Percentiles rank a stretch among this genome's conserved stretches.
phyloP scores from a whole-genome alignment of 2,113 vertebrate species.

The Zosterops japonicus region DNA sequence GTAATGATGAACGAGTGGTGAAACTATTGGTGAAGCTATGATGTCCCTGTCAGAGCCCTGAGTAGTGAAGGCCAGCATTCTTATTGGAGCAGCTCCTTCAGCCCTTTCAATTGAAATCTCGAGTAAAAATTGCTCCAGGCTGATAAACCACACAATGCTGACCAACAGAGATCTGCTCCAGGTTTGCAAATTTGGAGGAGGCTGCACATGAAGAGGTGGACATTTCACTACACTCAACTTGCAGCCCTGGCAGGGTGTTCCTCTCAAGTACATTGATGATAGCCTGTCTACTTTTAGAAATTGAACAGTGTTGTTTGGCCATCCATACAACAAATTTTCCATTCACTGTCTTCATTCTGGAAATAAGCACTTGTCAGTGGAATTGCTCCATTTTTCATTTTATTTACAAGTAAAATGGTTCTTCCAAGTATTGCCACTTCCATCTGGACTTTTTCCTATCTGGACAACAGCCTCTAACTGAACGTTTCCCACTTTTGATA shows the following conservation, averaged over 20 bases:
- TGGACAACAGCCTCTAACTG: neutral
- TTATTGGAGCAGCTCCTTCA: neutral
- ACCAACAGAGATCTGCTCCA: neutral
- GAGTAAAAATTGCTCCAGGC: neutral
- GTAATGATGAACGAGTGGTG: neutral
- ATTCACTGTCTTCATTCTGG: neutral
- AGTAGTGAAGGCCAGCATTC: neutral
- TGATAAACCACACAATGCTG: neutral
- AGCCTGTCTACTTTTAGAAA: neutral
- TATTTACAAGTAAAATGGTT: neutral
- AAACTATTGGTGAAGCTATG: neutral
- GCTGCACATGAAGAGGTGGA: neutral
- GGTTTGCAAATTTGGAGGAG: neutral
- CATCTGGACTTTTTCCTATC: neutral
- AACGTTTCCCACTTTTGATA: neutral
- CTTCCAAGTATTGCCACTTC: neutral
- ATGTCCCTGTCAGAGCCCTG: neutral
- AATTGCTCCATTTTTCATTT: neutral
- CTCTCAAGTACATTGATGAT: neutral
- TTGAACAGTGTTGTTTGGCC: neutral
- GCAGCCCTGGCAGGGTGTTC: rapidly evolving
- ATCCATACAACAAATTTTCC: neutral
- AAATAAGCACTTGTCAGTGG: neutral
- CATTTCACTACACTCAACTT: rapidly evolving
- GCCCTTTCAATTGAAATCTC: neutral